Percentiles rank a stretch among this genome's conserved stretches.
phyloP scores from a whole-genome alignment of 2,797 vertebrate species.

The Sebastes vulpes region DNA sequence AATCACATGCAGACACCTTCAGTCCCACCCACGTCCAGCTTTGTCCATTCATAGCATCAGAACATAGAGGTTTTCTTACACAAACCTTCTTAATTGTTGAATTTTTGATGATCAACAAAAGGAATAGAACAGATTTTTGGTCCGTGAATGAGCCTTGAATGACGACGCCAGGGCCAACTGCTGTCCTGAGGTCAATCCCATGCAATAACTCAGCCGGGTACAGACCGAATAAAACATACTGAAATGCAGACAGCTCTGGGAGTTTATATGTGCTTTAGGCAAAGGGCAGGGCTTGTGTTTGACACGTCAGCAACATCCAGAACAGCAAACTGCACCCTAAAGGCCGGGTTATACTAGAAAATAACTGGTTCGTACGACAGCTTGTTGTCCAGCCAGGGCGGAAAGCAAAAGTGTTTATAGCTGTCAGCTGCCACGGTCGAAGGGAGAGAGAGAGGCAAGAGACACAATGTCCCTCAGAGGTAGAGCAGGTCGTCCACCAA shows the following conservation, averaged over 20 bases:
- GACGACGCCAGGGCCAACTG: background rate
- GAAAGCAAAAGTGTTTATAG: background rate
- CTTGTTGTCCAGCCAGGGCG: background rate
- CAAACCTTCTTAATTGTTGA: background rate
- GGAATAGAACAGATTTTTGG: background rate
- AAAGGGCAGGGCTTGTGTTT: background rate
- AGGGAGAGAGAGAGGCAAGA: background rate
- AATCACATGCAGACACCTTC: constrained; percentile 30
- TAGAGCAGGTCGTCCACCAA: too few relatives aligned
- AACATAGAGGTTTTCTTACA: background rate
- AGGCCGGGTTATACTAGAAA: background rate
- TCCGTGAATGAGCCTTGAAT: background rate
- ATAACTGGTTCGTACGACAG: background rate
- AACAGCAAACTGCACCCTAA: background rate
- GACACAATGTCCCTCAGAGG: too few relatives aligned
- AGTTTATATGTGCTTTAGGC: background rate
- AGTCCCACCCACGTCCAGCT: background rate
- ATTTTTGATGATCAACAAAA: background rate
- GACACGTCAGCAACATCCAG: background rate
- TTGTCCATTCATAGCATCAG: background rate
- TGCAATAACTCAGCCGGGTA: constrained; percentile 1
- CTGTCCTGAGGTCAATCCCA: constrained; percentile 4
- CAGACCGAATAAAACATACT: background rate
- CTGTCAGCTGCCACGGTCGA: background rate
- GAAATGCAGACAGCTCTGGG: background rate